These are phyloP conservation scores for Latheticus oryzae DNA, from an alignment of 2,888 invertebrate species.

Conservation along the genomic window DNA sequence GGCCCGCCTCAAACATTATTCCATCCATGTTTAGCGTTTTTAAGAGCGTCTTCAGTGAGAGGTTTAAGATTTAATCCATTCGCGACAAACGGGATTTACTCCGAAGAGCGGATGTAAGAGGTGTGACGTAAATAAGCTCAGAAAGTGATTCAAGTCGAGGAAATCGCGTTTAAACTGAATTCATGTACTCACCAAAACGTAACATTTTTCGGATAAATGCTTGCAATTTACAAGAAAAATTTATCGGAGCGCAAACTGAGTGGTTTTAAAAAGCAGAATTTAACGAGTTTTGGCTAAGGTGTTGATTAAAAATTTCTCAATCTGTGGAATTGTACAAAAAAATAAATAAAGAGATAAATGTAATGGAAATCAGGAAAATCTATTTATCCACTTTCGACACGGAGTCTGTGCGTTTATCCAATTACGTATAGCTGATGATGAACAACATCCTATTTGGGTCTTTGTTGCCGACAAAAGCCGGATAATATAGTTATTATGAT, in stretches of 20 bases:
- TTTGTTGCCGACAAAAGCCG: constrained; percentile 13
- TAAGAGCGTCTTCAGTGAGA: constrained; percentile 25
- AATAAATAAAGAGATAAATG: constrained; percentile 39
- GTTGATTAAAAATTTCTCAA: constrained; percentile 29
- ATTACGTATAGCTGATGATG: constrained; percentile 28
- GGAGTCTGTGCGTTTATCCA: constrained; percentile 23
- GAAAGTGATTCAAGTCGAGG: constrained; percentile 33
- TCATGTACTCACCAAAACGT: constrained; percentile 13
- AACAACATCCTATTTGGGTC: constrained; percentile 26
- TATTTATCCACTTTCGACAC: constrained; percentile 32
- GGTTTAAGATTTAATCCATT: constrained; percentile 42
- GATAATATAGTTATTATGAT: too few species aligned
- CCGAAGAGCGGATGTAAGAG: constrained; percentile 41
- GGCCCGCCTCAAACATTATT: constrained; percentile 14
- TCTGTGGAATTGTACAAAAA: constrained; percentile 10
- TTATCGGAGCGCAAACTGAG: constrained; percentile 13
- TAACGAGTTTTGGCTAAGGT: constrained; percentile 29
- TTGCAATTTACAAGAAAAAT: constrained; percentile 6
- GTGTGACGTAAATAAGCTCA: constrained; percentile 43
- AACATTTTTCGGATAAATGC: constrained; percentile 21
- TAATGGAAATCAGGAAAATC: constrained; percentile 37
- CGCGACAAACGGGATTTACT: constrained; percentile 43
- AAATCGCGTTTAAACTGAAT: constrained; percentile 27
- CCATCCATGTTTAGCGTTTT: constrained; percentile 31
- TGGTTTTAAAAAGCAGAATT: constrained; percentile 3